phyloP scores from a whole-genome alignment of 2,797 vertebrate genomes.

The Chrysocyon brachyurus region DNA sequence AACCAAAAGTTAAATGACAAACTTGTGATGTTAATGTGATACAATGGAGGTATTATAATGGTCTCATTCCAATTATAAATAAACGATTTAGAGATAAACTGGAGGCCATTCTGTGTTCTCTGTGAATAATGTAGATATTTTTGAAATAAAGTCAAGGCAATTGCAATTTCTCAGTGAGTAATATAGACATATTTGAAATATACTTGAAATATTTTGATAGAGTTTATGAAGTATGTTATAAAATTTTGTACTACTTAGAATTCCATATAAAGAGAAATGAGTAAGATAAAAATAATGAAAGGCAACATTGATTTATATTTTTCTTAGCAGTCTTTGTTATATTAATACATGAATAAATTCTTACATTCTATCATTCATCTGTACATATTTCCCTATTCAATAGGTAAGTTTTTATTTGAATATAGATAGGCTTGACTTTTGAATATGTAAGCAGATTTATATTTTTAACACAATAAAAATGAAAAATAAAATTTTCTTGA shows the following conservation, averaged over 20 bases:
- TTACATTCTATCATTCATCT: neutral
- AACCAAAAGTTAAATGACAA: neutral
- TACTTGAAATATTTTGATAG: conserved; percentile 18
- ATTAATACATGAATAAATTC: conserved; percentile 1
- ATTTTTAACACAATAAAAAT: conserved; percentile 29
- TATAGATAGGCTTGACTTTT: neutral
- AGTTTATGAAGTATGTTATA: neutral
- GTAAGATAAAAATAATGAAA: conserved; percentile 5
- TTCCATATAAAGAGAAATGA: conserved; percentile 14
- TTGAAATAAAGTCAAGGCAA: neutral
- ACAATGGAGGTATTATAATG: neutral
- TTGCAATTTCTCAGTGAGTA: neutral
- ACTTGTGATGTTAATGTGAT: neutral
- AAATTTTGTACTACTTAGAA: neutral
- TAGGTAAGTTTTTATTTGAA: neutral
- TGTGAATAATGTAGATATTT: neutral
- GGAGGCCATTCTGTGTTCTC: neutral
- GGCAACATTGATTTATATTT: neutral
- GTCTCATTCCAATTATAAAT: neutral
- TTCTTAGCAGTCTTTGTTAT: neutral
- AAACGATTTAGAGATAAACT: neutral
- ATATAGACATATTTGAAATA: neutral
- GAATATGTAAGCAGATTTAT: neutral
- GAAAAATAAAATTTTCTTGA: neutral
- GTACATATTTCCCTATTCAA: neutral